Evolutionary conservation across 2,888 invertebrate species (phyloP).

Genomic region (Orthosia cruda): DNA sequence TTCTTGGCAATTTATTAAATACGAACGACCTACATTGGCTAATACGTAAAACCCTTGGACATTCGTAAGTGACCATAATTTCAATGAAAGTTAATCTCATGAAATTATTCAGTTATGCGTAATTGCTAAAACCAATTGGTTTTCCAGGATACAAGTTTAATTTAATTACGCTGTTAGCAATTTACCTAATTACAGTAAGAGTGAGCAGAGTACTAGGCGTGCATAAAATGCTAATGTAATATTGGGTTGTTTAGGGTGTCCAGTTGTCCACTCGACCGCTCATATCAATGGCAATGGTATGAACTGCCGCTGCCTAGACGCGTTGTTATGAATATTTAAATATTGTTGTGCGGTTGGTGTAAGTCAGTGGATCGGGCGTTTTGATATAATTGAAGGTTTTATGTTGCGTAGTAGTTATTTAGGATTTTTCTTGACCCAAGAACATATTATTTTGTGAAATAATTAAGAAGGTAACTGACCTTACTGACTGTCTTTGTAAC

Average conservation of each 20-base stretch:
- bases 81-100: conserved; percentile 9
- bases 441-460: no score
- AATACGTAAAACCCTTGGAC: not conserved
- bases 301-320: conserved; percentile 51
- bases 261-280: conserved; percentile 3
- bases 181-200: conserved; percentile 47
- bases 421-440: not conserved
- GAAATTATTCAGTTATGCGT: conserved; percentile 19
- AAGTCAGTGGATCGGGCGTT: conserved; percentile 35
- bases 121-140: conserved; percentile 23
- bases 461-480: no score
- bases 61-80: conserved; percentile 15
- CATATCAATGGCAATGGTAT: conserved; percentile 35
- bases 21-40: not conserved
- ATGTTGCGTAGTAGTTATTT: no score
- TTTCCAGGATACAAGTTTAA: conserved; percentile 13
- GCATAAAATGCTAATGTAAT: conserved; percentile 53
- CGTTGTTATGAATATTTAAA: conserved; percentile 64
- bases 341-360: conserved; percentile 29
- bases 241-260: conserved; percentile 45
- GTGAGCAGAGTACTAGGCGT: conserved; percentile 35
- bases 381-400: not conserved
- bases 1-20: not conserved
- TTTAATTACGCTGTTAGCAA: conserved; percentile 21
- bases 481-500: no score